These are phyloP conservation scores for Morone chrysops DNA, from an alignment of 2,113 vertebrate genomes.

Conservation along the genomic window DNA sequence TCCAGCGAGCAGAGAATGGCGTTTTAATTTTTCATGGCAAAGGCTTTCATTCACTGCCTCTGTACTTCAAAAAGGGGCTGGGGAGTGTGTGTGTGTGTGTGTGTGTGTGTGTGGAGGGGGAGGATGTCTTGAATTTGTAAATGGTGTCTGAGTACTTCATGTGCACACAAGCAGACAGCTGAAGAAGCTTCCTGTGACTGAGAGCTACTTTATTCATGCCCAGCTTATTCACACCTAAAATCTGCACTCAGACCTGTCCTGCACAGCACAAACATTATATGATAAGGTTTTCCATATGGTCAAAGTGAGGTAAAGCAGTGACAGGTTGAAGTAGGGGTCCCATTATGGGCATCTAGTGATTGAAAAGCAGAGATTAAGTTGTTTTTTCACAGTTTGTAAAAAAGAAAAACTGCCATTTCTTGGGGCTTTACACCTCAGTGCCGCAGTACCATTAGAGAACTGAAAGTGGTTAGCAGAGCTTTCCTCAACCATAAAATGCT, in stretches of 20 bases:
- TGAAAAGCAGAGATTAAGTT: background rate
- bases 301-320: background rate
- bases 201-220: too few species aligned
- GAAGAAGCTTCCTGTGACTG: background rate
- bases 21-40: conserved; percentile 69
- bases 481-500: background rate
- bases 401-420: background rate
- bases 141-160: conserved; percentile 25
- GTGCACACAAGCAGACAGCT: background rate
- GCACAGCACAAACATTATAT: background rate
- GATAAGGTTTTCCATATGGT: background rate
- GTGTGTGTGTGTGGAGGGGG: background rate
- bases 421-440: background rate
- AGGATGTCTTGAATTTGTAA: conserved; percentile 38
- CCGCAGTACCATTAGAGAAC: background rate
- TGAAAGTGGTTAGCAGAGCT: background rate
- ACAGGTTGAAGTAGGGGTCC: background rate
- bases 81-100: background rate
- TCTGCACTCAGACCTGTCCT: background rate
- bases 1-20: conserved; percentile 30
- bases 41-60: conserved; percentile 57
- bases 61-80: conserved; percentile 23
- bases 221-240: background rate
- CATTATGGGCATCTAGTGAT: background rate
- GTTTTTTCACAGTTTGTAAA: background rate